Conservation (phyloP, 2,888 invertebrate genomes). For the Oscheius sp. region DNA sequence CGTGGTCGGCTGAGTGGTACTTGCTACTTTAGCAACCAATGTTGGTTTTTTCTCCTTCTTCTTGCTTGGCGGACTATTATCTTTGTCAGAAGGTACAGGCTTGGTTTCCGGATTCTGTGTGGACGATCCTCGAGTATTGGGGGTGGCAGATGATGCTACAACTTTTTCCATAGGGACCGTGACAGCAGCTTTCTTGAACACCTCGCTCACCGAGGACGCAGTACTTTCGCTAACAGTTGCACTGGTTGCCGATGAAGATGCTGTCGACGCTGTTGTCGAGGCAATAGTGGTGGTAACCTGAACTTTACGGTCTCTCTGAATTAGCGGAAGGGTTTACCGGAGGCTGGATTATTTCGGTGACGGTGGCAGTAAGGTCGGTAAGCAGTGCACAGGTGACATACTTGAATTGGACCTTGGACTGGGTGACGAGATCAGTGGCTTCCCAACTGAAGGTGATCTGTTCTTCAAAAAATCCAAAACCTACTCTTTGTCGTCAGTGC, state of each 20-base stretch:
- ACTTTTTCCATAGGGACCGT: too few species aligned
- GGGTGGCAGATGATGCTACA: too few species aligned
- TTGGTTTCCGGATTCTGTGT: too few species aligned
- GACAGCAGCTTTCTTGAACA: too few species aligned
- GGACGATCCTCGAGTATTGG: too few species aligned
- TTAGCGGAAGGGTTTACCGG: too few species aligned
- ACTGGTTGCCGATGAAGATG: background rate
- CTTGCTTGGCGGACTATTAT: too few species aligned
- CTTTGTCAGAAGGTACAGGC: too few species aligned
- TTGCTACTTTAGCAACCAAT: too few species aligned
- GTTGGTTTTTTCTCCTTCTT: too few species aligned
- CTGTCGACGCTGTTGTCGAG: background rate
- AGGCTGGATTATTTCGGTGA: too few species aligned
- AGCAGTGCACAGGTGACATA: background rate
- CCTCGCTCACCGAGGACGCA: background rate
- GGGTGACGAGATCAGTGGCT: background rate
- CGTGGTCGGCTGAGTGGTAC: too few species aligned
- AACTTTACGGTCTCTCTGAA: background rate
- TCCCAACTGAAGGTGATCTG: conserved; percentile 8
- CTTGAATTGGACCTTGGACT: background rate
- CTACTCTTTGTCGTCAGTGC: background rate
- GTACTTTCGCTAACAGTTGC: background rate
- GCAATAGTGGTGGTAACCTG: background rate
- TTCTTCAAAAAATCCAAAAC: background rate
- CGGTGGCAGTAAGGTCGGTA: background rate